Base-by-base conservation (phyloP, 2,888 invertebrate genomes). In the Caenorhabditis afra region DNA sequence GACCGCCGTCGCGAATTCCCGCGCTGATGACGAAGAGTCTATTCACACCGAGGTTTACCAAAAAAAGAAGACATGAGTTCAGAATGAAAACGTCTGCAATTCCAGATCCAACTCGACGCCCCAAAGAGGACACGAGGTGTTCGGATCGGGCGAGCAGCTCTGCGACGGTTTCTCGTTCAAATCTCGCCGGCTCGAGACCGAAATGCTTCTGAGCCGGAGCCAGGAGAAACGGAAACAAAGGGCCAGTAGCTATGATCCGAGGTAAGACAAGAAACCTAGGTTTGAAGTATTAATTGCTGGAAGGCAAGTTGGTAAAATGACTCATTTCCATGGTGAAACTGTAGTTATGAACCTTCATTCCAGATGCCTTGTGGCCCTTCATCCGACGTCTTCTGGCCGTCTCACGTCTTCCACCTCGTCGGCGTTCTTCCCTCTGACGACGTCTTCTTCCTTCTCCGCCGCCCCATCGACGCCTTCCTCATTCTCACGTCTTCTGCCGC, bases 1-100 rank as follows among this genome's bases (percentile, higher is more conserved):
- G 70, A 61, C 50, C 50, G 3, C 55, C 64, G 16, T 71, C 81
- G 0, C 23, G 80, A 23, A 83, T 83, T 29, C 83, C 83, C n/a
- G 77, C 50, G 1, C 53, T 75, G 35, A 83, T 83, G 83, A 81
- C 74, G 20, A 73, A 80, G 44, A 81, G 81, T 52, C 52, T 79
- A 12, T 77, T 70, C 16, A 23, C 55, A 12, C 68, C 74, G 39
- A 73, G 77, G 80, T 79, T 39, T 14, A 18, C 50, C 52, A n/a
- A 16, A 22, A 20, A 22, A 12, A 29, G 2, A 16, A 29, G 14
- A 16, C 18, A n/a, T 49, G 18, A 41, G 59, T 18, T 35, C 7
- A 35, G n/a, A 20, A 55, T 58, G 14, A 18, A 35, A n/a, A n/a
- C n/a, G n/a, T n/a, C n/a, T n/a, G 53, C 22, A 23, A 14, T 41